These are phyloP conservation scores for Scaptomyza cyrtandrae DNA, from an alignment of 2,888 invertebrate species.

Conservation along the genomic window DNA sequence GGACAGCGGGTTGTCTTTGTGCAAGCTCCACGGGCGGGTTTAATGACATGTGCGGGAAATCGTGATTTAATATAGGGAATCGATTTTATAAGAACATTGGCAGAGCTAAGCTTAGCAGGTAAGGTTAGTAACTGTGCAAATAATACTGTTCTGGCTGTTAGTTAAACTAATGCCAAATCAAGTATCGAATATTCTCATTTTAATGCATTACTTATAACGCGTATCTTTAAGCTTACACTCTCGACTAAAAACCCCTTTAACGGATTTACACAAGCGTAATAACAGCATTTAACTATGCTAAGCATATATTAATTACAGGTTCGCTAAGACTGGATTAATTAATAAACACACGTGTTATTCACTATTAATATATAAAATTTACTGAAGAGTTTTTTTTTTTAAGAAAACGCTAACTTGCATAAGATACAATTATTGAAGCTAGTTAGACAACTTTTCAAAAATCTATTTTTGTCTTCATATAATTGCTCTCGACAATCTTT, in stretches of 20 bases:
- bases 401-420: too few species aligned
- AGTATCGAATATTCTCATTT: too few species aligned
- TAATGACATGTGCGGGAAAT: constrained; percentile 46
- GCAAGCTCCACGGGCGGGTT: constrained; percentile 40
- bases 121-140: not conserved
- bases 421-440: not conserved
- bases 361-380: not conserved
- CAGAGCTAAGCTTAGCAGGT: not conserved
- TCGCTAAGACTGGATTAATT: not conserved
- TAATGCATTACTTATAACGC: too few species aligned
- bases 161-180: too few species aligned
- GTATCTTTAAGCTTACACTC: too few species aligned
- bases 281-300: too few species aligned
- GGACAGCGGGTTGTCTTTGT: constrained; percentile 48
- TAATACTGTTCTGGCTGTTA: not conserved
- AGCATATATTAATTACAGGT: not conserved
- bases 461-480: not conserved
- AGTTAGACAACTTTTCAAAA: not conserved
- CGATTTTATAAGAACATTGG: constrained; percentile 1
- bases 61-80: constrained; percentile 11
- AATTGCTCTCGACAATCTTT: not conserved
- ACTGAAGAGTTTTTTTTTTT: too few species aligned
- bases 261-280: too few species aligned
- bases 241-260: too few species aligned
- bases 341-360: not conserved